A percentile compares a stretch with the other conserved stretches of the same genome.
Evolutionary conservation across 2,113 vertebrate genomes (phyloP).

Genomic region (Cavia porcellus): DNA sequence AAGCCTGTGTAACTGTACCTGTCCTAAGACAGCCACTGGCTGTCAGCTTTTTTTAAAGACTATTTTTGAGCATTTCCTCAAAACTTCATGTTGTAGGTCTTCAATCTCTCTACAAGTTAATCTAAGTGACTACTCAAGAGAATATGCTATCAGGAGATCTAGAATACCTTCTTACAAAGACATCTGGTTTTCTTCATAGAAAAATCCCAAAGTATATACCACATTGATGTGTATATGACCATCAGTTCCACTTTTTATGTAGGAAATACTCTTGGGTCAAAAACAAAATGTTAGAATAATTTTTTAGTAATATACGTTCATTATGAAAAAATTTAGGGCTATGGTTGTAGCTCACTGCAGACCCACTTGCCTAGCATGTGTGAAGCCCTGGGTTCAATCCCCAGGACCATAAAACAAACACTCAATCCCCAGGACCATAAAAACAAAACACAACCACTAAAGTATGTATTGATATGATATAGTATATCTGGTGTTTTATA

Average conservation of each 20-base stretch:
- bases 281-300: background rate
- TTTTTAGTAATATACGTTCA: slow-evolving; percentile 30
- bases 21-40: background rate
- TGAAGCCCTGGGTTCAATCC: background rate
- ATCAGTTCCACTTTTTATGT: slow-evolving; percentile 24
- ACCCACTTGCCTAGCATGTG: background rate
- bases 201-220: slow-evolving; percentile 10
- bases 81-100: background rate
- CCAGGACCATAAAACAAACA: background rate
- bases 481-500: background rate
- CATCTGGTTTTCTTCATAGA: slow-evolving; percentile 1
- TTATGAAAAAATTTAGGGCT: background rate
- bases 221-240: background rate
- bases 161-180: background rate
- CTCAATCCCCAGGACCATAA: too few species aligned
- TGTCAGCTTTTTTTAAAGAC: background rate
- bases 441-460: background rate
- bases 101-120: background rate
- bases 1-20: background rate
- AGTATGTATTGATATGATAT: background rate
- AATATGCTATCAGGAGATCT: background rate
- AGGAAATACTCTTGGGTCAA: background rate
- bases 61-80: background rate
- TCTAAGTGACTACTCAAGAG: background rate
- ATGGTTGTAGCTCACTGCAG: background rate